These are phyloP conservation scores for Megaceryle alcyon DNA, from an alignment of 2,797 vertebrate genomes.

Conservation along the genomic window DNA sequence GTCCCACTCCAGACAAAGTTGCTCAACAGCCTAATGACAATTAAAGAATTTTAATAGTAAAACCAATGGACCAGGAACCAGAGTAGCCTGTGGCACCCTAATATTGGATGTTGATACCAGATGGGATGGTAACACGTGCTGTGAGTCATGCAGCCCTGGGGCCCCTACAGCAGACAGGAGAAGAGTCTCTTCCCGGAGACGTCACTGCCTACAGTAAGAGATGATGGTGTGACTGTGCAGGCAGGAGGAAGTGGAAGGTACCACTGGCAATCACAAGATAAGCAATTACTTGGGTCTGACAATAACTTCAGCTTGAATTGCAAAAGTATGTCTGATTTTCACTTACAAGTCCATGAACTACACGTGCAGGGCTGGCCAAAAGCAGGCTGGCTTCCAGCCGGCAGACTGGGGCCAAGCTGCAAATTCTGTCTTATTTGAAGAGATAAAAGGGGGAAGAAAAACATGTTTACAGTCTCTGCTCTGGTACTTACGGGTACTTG, in stretches of 20 bases:
- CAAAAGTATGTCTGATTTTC: not conserved
- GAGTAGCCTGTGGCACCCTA: not conserved
- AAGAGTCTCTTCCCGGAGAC: not conserved
- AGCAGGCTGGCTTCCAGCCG: not conserved
- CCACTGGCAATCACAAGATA: not conserved
- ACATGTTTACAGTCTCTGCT: not conserved
- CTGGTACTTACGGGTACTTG: not conserved
- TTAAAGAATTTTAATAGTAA: not conserved
- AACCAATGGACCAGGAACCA: not conserved
- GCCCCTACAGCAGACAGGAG: accelerated
- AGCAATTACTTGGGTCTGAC: not conserved
- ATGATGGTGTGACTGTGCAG: accelerated
- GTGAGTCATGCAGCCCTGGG: not conserved
- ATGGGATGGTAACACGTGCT: not conserved
- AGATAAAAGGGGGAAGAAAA: constrained; percentile 4
- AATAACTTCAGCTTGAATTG: constrained; percentile 6
- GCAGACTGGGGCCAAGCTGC: not conserved
- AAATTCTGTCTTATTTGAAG: not conserved
- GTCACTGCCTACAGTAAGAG: not conserved
- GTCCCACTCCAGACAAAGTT: not conserved
- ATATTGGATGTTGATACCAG: not conserved
- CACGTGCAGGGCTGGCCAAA: not conserved
- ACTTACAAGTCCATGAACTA: not conserved
- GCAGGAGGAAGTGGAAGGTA: not conserved
- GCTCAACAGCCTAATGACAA: not conserved